A percentile compares a stretch with the other conserved stretches of the same genome.
Conservation (phyloP, 2,888 invertebrate genomes). For the Sarcophaga rosellei region DNA sequence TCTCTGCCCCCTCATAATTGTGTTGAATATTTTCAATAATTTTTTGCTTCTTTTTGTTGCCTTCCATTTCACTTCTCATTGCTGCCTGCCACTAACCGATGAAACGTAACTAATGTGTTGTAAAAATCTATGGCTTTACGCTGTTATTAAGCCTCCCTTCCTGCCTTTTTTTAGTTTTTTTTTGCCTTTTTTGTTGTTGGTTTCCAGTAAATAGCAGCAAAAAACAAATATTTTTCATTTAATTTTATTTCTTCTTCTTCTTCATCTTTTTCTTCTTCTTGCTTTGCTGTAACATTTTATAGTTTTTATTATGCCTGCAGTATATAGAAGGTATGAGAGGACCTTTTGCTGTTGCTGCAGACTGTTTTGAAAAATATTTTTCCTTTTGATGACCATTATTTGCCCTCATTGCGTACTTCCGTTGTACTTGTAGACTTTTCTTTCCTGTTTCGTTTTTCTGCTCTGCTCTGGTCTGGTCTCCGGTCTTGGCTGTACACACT, state of each 20-base stretch:
- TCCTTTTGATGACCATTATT: constrained; percentile 53
- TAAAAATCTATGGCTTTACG: constrained; percentile 66
- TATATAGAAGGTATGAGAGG: background rate
- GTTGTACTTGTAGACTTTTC: constrained; percentile 57
- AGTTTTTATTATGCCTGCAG: constrained; percentile 26
- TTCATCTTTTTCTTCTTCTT: background rate
- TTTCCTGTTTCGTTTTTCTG: constrained; percentile 42
- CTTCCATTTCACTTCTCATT: background rate
- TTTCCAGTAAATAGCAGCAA: background rate
- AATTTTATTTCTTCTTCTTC: background rate
- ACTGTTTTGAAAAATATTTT: constrained; percentile 38
- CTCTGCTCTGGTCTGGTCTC: constrained; percentile 13
- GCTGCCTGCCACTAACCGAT: constrained; percentile 47
- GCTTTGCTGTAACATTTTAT: background rate
- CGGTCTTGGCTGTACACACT: background rate
- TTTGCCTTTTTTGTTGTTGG: background rate
- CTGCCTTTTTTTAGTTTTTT: background rate
- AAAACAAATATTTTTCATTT: constrained; percentile 28
- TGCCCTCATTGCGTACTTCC: constrained; percentile 63
- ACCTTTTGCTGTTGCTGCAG: constrained; percentile 24
- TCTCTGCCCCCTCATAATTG: constrained; percentile 32
- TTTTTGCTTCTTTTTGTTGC: background rate
- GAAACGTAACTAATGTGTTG: constrained; percentile 68
- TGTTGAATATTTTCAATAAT: background rate
- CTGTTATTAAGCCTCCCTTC: constrained; percentile 53